Conservation (phyloP, 2,797 vertebrate species). For the Cossypha polioptera region DNA sequence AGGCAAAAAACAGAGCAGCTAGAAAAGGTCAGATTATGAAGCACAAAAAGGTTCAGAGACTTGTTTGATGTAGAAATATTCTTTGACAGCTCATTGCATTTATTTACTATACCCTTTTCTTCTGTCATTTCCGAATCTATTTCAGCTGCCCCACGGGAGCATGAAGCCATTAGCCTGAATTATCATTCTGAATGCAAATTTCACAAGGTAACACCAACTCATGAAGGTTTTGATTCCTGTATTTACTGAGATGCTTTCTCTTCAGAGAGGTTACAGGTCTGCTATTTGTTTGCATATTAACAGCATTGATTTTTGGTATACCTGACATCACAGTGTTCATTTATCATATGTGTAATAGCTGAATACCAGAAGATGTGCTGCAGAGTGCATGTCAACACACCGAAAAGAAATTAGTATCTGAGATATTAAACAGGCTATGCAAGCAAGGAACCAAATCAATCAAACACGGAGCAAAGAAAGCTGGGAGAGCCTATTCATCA, state of each 20-base stretch:
- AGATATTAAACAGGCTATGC: background rate
- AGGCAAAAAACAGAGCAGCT: background rate
- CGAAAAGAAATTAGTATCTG: conserved; percentile 2
- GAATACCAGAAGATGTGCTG: background rate
- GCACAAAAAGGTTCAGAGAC: conserved; percentile 44
- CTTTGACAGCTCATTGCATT: conserved; percentile 74
- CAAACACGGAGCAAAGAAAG: background rate
- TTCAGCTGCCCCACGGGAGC: conserved; percentile 62
- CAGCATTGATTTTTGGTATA: conserved; percentile 14
- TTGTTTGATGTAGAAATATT: conserved; percentile 69
- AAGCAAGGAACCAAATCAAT: background rate
- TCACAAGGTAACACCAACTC: conserved; percentile 58
- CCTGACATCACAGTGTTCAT: background rate
- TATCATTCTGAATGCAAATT: conserved; percentile 72
- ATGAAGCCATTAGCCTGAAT: conserved; percentile 72
- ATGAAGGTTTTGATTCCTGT: conserved; percentile 39
- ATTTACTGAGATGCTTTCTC: background rate
- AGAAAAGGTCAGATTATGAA: conserved; percentile 56
- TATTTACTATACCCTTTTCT: conserved; percentile 73
- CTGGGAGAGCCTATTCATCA: background rate
- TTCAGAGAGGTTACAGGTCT: conserved; percentile 23
- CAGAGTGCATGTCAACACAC: background rate
- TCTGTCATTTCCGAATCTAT: conserved; percentile 72
- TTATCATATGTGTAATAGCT: background rate
- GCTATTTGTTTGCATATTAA: conserved; percentile 34